Conservation (phyloP, 1,140 invertebrate genomes). For the Camponotus floridanus region DNA sequence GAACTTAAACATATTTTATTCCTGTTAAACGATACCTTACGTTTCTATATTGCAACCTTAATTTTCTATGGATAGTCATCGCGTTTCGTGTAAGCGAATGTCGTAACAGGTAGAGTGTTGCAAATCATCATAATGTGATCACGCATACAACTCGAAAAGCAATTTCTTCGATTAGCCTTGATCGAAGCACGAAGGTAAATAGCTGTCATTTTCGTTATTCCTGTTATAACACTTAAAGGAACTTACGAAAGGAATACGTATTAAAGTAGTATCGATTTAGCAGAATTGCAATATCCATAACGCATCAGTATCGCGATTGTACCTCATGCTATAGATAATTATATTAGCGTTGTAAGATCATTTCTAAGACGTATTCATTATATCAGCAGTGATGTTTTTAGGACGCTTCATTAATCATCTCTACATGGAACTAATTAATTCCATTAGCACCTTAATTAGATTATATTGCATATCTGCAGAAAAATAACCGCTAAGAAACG, state of each 20-base stretch:
- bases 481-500: background rate
- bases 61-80: conserved; percentile 43
- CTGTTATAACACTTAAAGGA: background rate
- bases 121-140: conserved; percentile 46
- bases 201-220: conserved; percentile 24
- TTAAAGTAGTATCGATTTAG: conserved; percentile 13
- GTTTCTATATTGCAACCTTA: conserved; percentile 26
- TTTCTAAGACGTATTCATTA: background rate
- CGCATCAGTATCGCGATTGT: background rate
- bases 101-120: conserved; percentile 10
- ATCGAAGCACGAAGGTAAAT: conserved; percentile 7
- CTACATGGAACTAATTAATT: conserved; percentile 5
- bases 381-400: background rate
- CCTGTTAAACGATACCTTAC: background rate
- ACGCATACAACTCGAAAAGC: background rate
- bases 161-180: conserved; percentile 36
- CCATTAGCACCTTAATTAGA: background rate
- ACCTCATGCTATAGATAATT: background rate
- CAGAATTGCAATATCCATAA: conserved; percentile 5
- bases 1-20: background rate
- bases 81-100: background rate
- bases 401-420: background rate
- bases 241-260: background rate
- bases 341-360: background rate
- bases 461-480: background rate